Percentiles rank a stretch among this genome's conserved stretches.
These are phyloP conservation scores for Thamnophis sirtalis DNA, from an alignment of 2,113 vertebrate genomes.

Conservation along the genomic window DNA sequence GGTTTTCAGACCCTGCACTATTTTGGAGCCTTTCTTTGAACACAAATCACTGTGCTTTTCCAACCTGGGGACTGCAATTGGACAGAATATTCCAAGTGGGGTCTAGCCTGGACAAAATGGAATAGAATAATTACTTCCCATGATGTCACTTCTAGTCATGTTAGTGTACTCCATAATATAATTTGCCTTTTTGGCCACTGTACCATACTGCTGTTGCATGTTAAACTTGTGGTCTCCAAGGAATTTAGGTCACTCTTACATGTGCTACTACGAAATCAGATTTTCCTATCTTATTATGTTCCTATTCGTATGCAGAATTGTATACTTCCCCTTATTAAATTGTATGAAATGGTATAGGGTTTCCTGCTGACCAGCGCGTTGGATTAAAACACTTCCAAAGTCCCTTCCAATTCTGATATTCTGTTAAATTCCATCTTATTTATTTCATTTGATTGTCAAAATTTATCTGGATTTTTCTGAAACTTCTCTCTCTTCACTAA, in stretches of 20 bases:
- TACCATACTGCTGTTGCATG: background rate
- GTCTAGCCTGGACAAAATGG: background rate
- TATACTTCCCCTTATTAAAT: background rate
- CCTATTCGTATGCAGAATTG: background rate
- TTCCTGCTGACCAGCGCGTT: background rate
- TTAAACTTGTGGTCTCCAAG: background rate
- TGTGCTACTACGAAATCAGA: background rate
- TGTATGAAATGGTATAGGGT: background rate
- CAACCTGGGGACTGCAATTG: background rate
- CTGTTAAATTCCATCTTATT: background rate
- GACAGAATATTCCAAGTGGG: background rate
- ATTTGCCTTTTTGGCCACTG: background rate
- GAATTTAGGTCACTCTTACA: background rate
- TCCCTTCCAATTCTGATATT: background rate
- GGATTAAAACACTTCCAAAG: background rate
- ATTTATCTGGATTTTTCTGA: background rate
- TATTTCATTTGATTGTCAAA: background rate
- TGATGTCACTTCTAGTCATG: background rate
- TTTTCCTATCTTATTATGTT: background rate
- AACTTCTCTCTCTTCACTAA: background rate
- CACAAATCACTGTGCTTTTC: background rate
- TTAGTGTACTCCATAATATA: background rate
- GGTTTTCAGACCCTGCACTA: background rate
- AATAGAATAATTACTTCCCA: background rate
- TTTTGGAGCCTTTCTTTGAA: background rate